Percentiles rank a stretch among this genome's conserved stretches.
phyloP scores from a whole-genome alignment of 2,888 invertebrate species.

The Furcula furcula region DNA sequence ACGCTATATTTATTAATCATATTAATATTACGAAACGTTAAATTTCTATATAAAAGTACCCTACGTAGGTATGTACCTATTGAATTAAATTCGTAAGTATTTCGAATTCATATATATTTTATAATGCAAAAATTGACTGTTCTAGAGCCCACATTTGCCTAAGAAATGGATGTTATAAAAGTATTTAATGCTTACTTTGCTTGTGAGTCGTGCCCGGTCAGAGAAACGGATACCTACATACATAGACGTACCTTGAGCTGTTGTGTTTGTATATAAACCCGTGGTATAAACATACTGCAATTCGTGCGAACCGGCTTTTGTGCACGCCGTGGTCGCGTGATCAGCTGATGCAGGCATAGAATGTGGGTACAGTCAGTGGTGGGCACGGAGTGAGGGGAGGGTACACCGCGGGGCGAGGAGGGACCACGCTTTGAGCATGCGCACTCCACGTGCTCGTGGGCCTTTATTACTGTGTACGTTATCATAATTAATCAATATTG shows the following conservation, averaged over 20 bases:
- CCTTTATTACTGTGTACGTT: conserved; percentile 54
- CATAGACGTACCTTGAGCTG: conserved; percentile 17
- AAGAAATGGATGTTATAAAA: no score
- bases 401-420: conserved; percentile 19
- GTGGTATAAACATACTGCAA: conserved; percentile 16
- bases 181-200: no score
- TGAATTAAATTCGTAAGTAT: no score
- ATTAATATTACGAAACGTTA: no score
- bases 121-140: no score
- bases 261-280: conserved; percentile 13
- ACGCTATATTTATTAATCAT: no score
- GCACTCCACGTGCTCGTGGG: conserved; percentile 62
- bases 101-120: no score
- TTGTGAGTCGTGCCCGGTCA: conserved; percentile 5
- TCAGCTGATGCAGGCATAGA: conserved; percentile 41
- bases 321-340: conserved; percentile 58
- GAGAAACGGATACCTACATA: conserved; percentile 5
- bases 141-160: no score
- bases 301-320: conserved; percentile 44
- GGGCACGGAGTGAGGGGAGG: conserved; percentile 21
- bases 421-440: conserved; percentile 63
- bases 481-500: no score
- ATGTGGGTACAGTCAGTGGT: conserved; percentile 19
- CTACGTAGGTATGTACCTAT: no score
- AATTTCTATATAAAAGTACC: no score